Evolutionary conservation across 2,888 invertebrate genomes (phyloP), one percentile per base, ranked within the genome.

Genomic region (Dasysyrphus tricinctus): DNA sequence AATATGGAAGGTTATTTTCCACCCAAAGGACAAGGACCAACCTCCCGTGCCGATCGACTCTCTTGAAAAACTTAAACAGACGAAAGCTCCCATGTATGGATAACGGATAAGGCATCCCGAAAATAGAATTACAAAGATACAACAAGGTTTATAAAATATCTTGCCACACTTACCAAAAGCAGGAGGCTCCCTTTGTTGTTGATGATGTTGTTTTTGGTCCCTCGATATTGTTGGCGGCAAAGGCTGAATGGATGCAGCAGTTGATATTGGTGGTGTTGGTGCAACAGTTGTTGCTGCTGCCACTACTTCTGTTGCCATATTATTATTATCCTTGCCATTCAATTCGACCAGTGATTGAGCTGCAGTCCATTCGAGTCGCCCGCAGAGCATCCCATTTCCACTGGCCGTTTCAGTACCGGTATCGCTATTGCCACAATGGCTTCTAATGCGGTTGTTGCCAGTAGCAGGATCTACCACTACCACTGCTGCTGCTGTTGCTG

Each of bases 271-370:
- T 82, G 83, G 76, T 82, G 82, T 87, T 87, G 82, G 87, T 87
- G 87, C 87, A 83, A 83, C 87, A 87, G 87, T 83, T 87, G 82
- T 63, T 82, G 63, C 63, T 82, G 63, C 63, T 82, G 82, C 63
- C 47, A 75, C 78, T 61, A 74, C 81, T 80, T 78, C 85, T 70
- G 61, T 80, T 61, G 88, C 80, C 72, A 88, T 85, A 59, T 67
- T 63, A 44, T 67, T 63, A 63, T 63, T 67, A 67, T 89, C 88
- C 88, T 92, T 92, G 75, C 90, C 90, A 89, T 91, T 92, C 90
- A 92, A 91, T 89, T 92, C 91, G 76, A 92, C 92, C 77, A 92
- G 87, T 67, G 92, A 92, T 82, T 92, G 92, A 69, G 92, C 92
- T 47, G 92, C 92, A 51, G 91, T 91, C 92, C 92, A 92, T 87